Base-by-base conservation (phyloP, 2,888 invertebrate species). In the Athalia circularis region DNA sequence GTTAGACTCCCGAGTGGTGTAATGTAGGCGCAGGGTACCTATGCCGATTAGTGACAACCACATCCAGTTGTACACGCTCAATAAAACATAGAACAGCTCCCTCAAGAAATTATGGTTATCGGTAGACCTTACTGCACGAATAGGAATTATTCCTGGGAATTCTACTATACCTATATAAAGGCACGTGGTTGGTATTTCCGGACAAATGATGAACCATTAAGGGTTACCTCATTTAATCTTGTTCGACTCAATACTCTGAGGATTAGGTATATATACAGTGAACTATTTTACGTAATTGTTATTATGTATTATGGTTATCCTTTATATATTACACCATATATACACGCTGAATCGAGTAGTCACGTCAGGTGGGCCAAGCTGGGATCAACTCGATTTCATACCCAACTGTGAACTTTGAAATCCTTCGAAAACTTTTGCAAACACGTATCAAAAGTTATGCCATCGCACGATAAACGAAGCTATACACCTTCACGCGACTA, bases 371-470 rank as follows among this genome's bases (percentile, higher is more conserved):
- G 59, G 45, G 72, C 75, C 62, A 64, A n/a, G 48, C 64, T 9
- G 62, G 75, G 64, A 64, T 75, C 75, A 57, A 47, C 48, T 64
- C 75, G 62, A 75, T 75, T 75, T 75, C 50, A 72, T 72, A 72
- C 72, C n/a, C 47, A 15, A 59, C n/a, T 72, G 75, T 48, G 75
- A 75, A 75, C 62, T 75, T 75, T 6, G 48, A 62, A 75, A 75
- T 75, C 75, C 75, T 64, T 75, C 47, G 50, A 13, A 8, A 75
- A 75, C 75, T 75, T 64, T 75, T 0, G 48, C 48, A 48, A 62
- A 62, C 75, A 75, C 75, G 75, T 64, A 57, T 72, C 75, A 64
- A 64, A 75, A 75, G 75, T 75, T 64, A 52, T 75, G 48, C 72
- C 72, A 72, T 72, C 45, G 72, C 72, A 29, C 72, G 72, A 61